Conservation (phyloP, 2,888 invertebrate species). For the Mechanitis mazaeus region DNA sequence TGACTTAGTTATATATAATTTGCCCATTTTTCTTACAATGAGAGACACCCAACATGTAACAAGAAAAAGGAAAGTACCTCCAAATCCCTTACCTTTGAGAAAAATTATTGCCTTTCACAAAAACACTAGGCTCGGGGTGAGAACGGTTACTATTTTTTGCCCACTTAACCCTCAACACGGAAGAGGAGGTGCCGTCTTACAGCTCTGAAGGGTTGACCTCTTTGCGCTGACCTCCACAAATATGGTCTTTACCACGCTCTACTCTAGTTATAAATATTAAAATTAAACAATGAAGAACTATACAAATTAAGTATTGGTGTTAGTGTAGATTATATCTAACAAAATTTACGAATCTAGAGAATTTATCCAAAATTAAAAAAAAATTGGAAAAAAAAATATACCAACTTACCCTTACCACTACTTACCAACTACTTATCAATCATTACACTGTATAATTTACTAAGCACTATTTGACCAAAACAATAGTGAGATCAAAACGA, state of each 20-base stretch:
- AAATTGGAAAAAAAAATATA: no score
- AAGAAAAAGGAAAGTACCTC: conserved; percentile 1
- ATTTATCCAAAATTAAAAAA: no score
- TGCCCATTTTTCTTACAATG: no score
- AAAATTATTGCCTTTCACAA: conserved; percentile 24
- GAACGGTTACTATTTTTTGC: conserved; percentile 54
- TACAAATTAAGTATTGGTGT: no score
- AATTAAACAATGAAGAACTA: background rate
- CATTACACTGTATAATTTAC: no score
- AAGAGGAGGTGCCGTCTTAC: conserved; percentile 70
- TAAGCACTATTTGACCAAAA: no score
- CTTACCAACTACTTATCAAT: no score
- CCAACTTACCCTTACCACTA: no score
- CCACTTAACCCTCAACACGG: conserved; percentile 64
- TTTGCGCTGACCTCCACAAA: conserved; percentile 24
- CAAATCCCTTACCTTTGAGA: conserved; percentile 27
- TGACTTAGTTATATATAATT: no score
- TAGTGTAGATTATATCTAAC: no score
- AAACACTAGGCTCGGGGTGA: conserved; percentile 11
- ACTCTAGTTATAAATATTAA: background rate
- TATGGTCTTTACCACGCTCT: conserved; percentile 15
- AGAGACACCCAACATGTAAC: background rate
- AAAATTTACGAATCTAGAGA: no score
- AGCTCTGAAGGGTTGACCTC: conserved; percentile 63
- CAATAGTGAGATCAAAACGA: no score